phyloP scores from a whole-genome alignment of 2,797 vertebrate species.

The Sebastes hubbsi region DNA sequence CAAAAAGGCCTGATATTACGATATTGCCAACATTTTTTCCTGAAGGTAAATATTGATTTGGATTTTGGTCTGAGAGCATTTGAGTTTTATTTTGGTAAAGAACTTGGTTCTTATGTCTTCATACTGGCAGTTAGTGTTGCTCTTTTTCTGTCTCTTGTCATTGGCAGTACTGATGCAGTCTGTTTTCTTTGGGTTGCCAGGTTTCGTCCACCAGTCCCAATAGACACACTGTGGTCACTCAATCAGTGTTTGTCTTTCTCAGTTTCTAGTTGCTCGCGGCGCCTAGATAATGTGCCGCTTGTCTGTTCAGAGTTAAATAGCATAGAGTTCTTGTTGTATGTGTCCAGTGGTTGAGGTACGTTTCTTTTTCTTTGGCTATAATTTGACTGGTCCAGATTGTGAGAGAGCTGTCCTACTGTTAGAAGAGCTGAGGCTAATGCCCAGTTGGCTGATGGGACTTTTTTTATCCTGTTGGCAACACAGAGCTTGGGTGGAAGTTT shows the following conservation, averaged over 20 bases:
- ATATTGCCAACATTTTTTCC: neutral
- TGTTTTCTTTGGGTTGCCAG: slow-evolving; percentile 14
- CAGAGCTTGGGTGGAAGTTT: neutral
- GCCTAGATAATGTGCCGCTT: slow-evolving; percentile 22
- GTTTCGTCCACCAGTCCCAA: slow-evolving; percentile 7
- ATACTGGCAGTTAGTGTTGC: neutral
- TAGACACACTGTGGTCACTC: slow-evolving; percentile 19
- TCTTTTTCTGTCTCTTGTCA: neutral
- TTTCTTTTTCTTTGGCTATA: neutral
- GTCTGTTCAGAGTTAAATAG: slow-evolving; percentile 16
- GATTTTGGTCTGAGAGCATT: neutral
- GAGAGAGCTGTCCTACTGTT: neutral
- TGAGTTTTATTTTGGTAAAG: neutral
- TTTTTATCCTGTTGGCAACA: neutral
- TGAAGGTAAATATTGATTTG: neutral
- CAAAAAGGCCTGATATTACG: neutral
- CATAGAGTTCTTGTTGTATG: neutral
- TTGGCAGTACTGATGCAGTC: neutral
- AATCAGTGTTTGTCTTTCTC: slow-evolving; percentile 11
- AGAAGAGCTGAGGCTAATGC: slow-evolving; percentile 2
- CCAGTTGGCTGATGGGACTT: slow-evolving; percentile 14
- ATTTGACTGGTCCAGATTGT: slow-evolving; percentile 12
- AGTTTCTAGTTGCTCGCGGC: neutral
- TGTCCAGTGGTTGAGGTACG: slow-evolving; percentile 2
- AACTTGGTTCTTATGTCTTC: neutral